phyloP scores from a whole-genome alignment of 2,797 vertebrate species.

The Pelobates cultripes region DNA sequence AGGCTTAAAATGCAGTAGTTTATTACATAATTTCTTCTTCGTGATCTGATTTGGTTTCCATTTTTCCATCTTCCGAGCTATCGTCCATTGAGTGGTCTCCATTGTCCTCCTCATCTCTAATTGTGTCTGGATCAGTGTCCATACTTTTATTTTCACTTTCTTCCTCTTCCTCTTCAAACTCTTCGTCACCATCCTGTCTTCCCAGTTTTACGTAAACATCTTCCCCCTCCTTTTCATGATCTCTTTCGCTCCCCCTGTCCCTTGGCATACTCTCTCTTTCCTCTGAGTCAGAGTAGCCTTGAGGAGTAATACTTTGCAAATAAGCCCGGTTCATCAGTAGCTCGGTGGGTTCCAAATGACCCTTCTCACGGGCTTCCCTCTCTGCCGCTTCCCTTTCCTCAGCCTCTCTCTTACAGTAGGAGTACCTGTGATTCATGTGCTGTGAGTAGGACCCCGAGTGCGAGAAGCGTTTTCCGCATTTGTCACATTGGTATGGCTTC shows the following conservation, averaged over 20 bases:
- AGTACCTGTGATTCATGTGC: conserved; percentile 99
- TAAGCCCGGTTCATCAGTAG: conserved; percentile 97
- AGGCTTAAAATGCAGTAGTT: conserved; percentile 79
- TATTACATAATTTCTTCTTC: conserved; percentile 94
- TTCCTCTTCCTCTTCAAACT: conserved; percentile 93
- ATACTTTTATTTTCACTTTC: conserved; percentile 98
- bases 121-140: conserved; percentile 97
- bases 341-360: conserved; percentile 93
- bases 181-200: conserved; percentile 85
- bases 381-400: conserved; percentile 96
- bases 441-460: conserved; percentile 98
- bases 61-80: conserved; percentile 97
- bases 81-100: conserved; percentile 98
- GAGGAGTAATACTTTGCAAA: conserved; percentile 92
- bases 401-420: conserved; percentile 97
- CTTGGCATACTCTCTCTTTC: conserved; percentile 87
- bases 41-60: conserved; percentile 99
- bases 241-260: conserved; percentile 85
- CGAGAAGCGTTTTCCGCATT: conserved; percentile 97
- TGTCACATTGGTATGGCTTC: conserved; percentile 98
- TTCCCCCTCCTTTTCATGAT: conserved; percentile 90
- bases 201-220: conserved; percentile 89
- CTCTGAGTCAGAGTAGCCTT: conserved; percentile 93
- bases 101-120: conserved; percentile 96
- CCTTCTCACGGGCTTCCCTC: conserved; percentile 89